Evolutionary conservation across 2,113 vertebrate species (phyloP).

Genomic region (Pollimyrus isidori): DNA sequence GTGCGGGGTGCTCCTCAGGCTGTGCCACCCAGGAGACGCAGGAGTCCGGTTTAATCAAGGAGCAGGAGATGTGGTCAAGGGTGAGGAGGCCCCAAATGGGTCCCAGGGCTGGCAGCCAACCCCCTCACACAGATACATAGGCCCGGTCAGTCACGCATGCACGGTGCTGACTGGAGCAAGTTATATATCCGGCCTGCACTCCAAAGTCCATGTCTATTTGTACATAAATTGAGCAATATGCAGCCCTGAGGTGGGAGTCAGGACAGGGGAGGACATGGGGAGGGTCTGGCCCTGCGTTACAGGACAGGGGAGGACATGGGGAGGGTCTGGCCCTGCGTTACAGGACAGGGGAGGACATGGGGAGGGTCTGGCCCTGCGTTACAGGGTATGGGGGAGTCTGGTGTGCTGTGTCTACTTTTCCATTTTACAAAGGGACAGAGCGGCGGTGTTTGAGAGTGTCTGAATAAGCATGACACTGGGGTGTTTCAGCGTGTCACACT

Average conservation of each 20-base stretch:
- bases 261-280: no score
- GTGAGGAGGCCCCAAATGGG: not conserved
- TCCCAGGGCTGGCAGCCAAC: not conserved
- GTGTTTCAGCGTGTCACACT: constrained; percentile 59
- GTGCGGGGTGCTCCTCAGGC: not conserved
- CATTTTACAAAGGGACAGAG: not conserved
- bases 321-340: no score
- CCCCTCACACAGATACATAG: constrained; percentile 1
- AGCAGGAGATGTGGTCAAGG: not conserved
- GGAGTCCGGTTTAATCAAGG: constrained; percentile 10
- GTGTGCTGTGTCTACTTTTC: not conserved
- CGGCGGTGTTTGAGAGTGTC: constrained; percentile 20
- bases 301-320: no score
- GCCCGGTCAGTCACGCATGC: constrained; percentile 36
- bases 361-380: not conserved
- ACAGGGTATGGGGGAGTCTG: not conserved
- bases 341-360: no score
- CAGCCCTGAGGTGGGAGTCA: not conserved
- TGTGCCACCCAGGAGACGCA: constrained; percentile 4
- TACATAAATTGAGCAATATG: not conserved
- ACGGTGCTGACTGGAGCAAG: not conserved
- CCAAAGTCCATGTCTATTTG: not conserved
- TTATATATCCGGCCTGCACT: not conserved
- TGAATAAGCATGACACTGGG: not conserved
- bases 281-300: no score